Evolutionary conservation across 1,140 invertebrate genomes (phyloP), one percentile per base, ranked within the genome.

Genomic region (Acromyrmex echinatior): DNA sequence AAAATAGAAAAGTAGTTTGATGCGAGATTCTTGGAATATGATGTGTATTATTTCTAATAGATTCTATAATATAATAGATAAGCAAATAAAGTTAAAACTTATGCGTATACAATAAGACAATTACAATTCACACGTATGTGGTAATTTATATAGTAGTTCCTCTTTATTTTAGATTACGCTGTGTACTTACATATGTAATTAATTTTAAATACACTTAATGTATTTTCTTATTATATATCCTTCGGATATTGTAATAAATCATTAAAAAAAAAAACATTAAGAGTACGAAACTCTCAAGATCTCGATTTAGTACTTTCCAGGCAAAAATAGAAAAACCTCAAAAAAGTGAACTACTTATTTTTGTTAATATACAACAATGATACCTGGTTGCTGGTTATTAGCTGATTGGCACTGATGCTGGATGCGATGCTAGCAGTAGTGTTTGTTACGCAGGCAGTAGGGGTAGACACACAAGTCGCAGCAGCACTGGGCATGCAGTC

Each of bases 401-500:
- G 93, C 94, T 95, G 95, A 92, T 95, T 95, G 94, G 95, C 95
- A 95, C 94, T 95, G 95, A 95, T 95, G 95, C 94, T 95, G 92
- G 95, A 95, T 95, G 93, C 94, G 92, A 95, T 95, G 94, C 94
- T 95, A 95, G 93, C 89, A 91, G 94, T 95, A 93, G 95, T 95
- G 92, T 95, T 95, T 95, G 95, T 95, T 95, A 95, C 94, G 90
- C 94, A 95, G 94, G 93, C 96, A 95, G 92, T 94, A 93, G 88
- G 94, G 93, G 89, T 94, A 95, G 92, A 95, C 95, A 93, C 95
- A 96, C 88, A 95, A 94, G 94, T 94, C 82, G 93, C 93, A 93
- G 92, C 93, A 94, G 94, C 93, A 92, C 93, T 95, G 96, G 96
- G 91, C 96, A 96, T 96, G 96, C 96, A 96, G 94, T 96, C 96